A percentile compares a stretch with the other conserved stretches of the same genome.
Evolutionary conservation across 1,140 invertebrate species (phyloP).

Genomic region (Limonius californicus): DNA sequence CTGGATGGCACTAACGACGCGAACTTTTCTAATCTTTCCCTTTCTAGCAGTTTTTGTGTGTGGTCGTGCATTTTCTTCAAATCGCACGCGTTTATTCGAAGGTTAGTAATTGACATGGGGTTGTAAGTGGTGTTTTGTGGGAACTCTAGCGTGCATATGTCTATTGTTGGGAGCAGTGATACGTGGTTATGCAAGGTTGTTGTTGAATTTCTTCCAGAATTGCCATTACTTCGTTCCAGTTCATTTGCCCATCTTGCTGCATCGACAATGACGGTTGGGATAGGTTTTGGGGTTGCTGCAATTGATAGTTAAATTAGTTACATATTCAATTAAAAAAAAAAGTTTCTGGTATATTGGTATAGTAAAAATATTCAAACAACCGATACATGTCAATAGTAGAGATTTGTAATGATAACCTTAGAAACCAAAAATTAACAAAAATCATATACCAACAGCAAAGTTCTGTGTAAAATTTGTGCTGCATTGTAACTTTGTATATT

Average conservation of each 20-base stretch:
- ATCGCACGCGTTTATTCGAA: constrained; percentile 32
- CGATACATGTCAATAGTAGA: too few relatives aligned
- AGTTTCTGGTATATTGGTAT: too few relatives aligned
- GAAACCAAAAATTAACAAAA: too few relatives aligned
- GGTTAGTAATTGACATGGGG: not conserved
- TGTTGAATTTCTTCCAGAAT: constrained; percentile 41
- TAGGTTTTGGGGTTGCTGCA: constrained; percentile 43
- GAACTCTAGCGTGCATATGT: constrained; percentile 40
- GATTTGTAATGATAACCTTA: too few relatives aligned
- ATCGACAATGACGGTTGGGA: constrained; percentile 40
- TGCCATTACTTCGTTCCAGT: constrained; percentile 35
- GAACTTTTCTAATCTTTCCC: constrained; percentile 31
- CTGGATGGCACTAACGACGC: not conserved
- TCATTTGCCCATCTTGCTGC: constrained; percentile 31
- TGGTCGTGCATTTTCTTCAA: constrained; percentile 35
- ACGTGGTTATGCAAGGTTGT: constrained; percentile 35
- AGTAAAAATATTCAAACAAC: too few relatives aligned
- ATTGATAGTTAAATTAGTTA: constrained; percentile 16
- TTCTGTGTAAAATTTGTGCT: too few relatives aligned
- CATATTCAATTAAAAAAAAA: not conserved
- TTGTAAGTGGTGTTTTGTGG: constrained; percentile 28
- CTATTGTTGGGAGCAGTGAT: constrained; percentile 41
- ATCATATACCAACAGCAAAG: too few relatives aligned
- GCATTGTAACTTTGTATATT: too few relatives aligned
- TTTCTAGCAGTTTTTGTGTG: constrained; percentile 24